Evolutionary conservation across 2,797 vertebrate genomes (phyloP), one percentile per base, ranked within the genome.

Genomic region (Scolopax rusticola): DNA sequence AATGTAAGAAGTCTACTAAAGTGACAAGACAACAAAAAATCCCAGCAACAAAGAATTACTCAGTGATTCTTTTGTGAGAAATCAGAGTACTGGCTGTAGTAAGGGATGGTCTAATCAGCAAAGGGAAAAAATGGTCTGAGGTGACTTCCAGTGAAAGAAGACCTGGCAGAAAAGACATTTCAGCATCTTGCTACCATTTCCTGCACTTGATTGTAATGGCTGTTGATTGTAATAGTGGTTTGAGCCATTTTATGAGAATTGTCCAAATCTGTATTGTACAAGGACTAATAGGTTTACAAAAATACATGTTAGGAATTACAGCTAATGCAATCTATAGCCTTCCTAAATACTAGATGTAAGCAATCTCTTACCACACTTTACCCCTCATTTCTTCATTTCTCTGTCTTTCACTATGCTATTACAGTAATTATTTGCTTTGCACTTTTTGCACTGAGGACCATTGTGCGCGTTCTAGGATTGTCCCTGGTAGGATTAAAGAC

Each of bases 211-310:
- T 98, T 98, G 96, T 96, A 98, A 97, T 97, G 95, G 91, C 92
- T 97, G 91, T 93, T 98, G 97, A 97, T 98, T 97, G 97, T 95
- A 97, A 96, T 96, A 90, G 97, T 97, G 95, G 81, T 96, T 97
- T 84, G 76, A 97, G 73, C 76, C 92, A 93, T 97, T 97, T 95
- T 91, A 95, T 83, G 53, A 54, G 91, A 98, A 97, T 94, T 97
- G 96, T 97, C 96, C 97, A 97, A 95, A 95, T 97, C 90, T 85
- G 43, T 97, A 93, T 97, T 95, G 95, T 94, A 91, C 85, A 75
- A 81, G 64, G 86, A 85, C 63, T 95, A 30, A 87, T 14, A 93
- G 51, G 47, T 97, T 96, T 96, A 95, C 65, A 90, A 93, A 98
- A 96, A 95, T 38, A 77, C 53, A 89, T 9, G 18, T 93, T 97